Evolutionary conservation across 2,888 invertebrate species (phyloP).

Genomic region (Nomada hirtipes): DNA sequence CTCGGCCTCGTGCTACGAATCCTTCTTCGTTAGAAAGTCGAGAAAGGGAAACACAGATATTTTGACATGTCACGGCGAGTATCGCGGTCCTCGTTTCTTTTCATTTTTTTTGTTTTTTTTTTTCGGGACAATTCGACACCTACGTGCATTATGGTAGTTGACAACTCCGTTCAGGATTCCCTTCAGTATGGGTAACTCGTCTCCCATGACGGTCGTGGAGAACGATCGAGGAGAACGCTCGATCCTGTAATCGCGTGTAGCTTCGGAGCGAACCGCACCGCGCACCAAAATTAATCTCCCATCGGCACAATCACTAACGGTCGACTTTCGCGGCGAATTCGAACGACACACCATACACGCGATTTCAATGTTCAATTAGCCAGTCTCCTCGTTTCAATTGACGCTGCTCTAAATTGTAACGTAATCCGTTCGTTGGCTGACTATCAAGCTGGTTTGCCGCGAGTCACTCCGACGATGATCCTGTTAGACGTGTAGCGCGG

Average conservation of each 20-base stretch:
- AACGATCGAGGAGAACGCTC: conserved; percentile 51
- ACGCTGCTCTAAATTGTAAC: neutral
- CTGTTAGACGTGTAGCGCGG: conserved; percentile 20
- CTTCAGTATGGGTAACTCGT: conserved; percentile 95
- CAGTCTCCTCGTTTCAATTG: neutral
- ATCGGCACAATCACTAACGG: conserved; percentile 41
- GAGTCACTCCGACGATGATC: conserved; percentile 70
- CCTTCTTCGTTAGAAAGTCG: conserved; percentile 73
- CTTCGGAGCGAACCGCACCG: conserved; percentile 47
- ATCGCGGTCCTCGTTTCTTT: conserved; percentile 63
- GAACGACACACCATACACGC: conserved; percentile 39
- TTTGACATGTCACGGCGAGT: conserved; percentile 54
- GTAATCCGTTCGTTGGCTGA: conserved; percentile 60
- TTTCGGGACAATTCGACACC: conserved; percentile 85
- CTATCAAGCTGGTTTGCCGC: conserved; percentile 43
- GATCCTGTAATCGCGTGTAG: conserved; percentile 13
- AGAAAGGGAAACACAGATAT: conserved; percentile 2
- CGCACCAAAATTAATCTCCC: conserved; percentile 42
- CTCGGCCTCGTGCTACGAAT: conserved; percentile 60
- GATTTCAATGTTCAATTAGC: neutral
- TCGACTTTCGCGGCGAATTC: conserved; percentile 4
- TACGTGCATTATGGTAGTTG: conserved; percentile 97
- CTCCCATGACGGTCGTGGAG: conserved; percentile 88
- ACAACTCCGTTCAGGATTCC: conserved; percentile 96
- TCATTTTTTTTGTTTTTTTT: neutral